phyloP scores from a whole-genome alignment of 1,140 invertebrate species.

The Sycobia sp. region DNA sequence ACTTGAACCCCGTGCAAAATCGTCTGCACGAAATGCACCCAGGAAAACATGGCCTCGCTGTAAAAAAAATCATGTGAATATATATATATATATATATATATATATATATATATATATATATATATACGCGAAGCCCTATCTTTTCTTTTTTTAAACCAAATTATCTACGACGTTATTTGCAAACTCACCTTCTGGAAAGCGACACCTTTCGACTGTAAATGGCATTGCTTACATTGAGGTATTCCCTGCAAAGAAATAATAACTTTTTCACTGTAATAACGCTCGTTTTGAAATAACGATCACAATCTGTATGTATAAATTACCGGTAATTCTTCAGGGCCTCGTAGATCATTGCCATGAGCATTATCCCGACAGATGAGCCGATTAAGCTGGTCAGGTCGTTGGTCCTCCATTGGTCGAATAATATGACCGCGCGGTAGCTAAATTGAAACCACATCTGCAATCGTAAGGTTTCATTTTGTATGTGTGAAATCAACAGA shows the following conservation, averaged over 20 bases:
- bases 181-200: slow-evolving; percentile 30
- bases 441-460: slow-evolving; percentile 57
- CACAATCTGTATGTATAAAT: slow-evolving; percentile 16
- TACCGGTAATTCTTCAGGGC: slow-evolving; percentile 56
- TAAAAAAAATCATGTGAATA: slow-evolving; percentile 36
- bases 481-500: no score
- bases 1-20: slow-evolving; percentile 71
- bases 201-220: slow-evolving; percentile 1
- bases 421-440: slow-evolving; percentile 51
- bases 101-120: no score
- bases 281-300: neutral
- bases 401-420: slow-evolving; percentile 47
- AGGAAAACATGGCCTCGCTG: slow-evolving; percentile 56
- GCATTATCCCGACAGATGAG: slow-evolving; percentile 49
- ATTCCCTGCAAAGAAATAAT: slow-evolving; percentile 40
- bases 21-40: slow-evolving; percentile 67
- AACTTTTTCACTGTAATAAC: no score
- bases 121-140: no score
- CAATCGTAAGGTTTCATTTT: neutral
- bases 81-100: no score
- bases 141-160: no score
- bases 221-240: slow-evolving; percentile 36
- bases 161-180: neutral
- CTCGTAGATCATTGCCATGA: slow-evolving; percentile 51
- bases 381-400: slow-evolving; percentile 47